Evolutionary conservation across 2,113 vertebrate species (phyloP).

Genomic region (Oenanthe oenanthe): DNA sequence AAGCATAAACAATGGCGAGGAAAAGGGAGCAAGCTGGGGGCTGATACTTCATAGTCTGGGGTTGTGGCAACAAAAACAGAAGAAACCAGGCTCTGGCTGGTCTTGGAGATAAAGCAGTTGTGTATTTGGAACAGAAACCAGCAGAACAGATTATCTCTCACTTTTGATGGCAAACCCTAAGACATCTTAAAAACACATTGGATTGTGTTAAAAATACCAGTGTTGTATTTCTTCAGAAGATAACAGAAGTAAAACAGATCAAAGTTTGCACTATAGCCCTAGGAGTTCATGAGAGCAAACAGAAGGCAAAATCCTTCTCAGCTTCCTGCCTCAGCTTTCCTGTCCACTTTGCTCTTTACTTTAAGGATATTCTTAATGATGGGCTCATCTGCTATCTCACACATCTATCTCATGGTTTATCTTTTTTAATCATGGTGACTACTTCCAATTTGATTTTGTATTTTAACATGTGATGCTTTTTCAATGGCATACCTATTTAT

Average conservation of each 20-base stretch:
- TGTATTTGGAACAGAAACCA: not conserved
- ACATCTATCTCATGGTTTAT: not conserved
- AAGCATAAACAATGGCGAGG: too few relatives aligned
- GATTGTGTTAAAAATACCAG: not conserved
- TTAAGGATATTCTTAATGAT: not conserved
- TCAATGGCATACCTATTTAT: not conserved
- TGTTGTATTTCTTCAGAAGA: not conserved
- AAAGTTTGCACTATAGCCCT: not conserved
- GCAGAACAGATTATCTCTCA: not conserved
- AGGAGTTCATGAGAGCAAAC: not conserved
- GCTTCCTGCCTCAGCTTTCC: not conserved
- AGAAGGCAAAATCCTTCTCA: not conserved
- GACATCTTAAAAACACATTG: not conserved
- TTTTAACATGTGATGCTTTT: not conserved
- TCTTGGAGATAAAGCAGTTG: not conserved
- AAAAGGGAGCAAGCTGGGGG: too few relatives aligned
- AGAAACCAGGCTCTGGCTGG: not conserved
- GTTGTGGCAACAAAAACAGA: not conserved
- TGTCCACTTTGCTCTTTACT: not conserved
- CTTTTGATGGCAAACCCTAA: not conserved
- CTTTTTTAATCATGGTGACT: not conserved
- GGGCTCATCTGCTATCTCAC: not conserved
- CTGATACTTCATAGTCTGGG: too few relatives aligned
- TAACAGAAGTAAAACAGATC: not conserved
- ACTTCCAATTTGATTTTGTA: not conserved